phyloP scores from a whole-genome alignment of 2,113 vertebrate genomes.

The Nothobranchius furzeri region DNA sequence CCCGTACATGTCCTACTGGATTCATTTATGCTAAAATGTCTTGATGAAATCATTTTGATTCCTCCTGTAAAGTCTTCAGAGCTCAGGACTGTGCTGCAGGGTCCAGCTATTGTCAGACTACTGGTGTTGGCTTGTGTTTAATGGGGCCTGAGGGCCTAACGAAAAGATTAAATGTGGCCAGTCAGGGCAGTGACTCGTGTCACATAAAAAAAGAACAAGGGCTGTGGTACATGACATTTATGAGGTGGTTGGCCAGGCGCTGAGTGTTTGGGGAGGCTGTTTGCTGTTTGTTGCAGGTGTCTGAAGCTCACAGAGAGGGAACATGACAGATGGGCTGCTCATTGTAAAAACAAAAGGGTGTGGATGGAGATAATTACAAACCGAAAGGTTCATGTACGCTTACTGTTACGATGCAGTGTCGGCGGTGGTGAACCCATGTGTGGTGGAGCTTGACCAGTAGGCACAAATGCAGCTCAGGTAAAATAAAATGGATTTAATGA shows the following conservation, averaged over 20 bases:
- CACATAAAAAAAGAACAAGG: conserved; percentile 73
- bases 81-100: conserved; percentile 25
- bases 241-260: conserved; percentile 50
- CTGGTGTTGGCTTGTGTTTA: conserved; percentile 56
- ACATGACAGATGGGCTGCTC: conserved; percentile 29
- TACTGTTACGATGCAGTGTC: no score
- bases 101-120: conserved; percentile 39
- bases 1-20: conserved; percentile 12
- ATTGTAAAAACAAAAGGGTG: conserved; percentile 39
- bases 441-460: no score
- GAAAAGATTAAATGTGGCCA: conserved; percentile 68
- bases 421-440: no score
- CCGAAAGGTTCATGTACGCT: neutral
- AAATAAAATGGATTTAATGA: no score
- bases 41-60: conserved; percentile 32
- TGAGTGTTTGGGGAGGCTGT: conserved; percentile 50
- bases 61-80: conserved; percentile 37
- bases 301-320: conserved; percentile 18
- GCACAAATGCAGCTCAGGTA: no score
- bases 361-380: conserved; percentile 40
- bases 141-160: conserved; percentile 61
- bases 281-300: conserved; percentile 56
- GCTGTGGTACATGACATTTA: conserved; percentile 62
- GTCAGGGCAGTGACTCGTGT: conserved; percentile 57
- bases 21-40: conserved; percentile 19